Evolutionary conservation across 2,113 vertebrate species (phyloP).

Genomic region (Vulpes vulpes): DNA sequence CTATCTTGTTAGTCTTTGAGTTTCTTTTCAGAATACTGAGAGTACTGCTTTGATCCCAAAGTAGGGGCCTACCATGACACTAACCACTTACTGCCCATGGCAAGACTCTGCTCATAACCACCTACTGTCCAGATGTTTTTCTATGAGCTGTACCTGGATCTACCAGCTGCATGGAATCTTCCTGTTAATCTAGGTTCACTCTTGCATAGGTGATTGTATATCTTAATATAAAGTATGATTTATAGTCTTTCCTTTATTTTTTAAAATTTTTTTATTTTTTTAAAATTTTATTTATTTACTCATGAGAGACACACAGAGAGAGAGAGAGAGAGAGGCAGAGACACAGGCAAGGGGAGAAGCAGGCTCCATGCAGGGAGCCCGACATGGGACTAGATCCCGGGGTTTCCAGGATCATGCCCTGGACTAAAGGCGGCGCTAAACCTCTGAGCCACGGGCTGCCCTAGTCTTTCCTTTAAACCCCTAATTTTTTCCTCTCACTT

Average conservation of each 20-base stretch:
- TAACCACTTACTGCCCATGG: background rate
- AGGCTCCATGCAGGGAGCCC: no score
- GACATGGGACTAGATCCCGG: no score
- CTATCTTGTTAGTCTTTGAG: background rate
- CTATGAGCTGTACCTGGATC: accelerated
- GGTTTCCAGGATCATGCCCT: no score
- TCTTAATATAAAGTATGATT: background rate
- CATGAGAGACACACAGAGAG: no score
- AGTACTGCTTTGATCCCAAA: background rate
- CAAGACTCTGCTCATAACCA: background rate
- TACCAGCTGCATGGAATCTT: background rate
- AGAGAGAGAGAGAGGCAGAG: no score
- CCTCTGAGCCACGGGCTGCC: background rate
- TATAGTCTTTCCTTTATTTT: background rate
- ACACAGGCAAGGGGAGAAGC: no score
- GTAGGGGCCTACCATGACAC: background rate
- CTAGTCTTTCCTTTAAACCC: background rate
- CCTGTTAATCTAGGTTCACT: background rate
- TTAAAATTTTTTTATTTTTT: no score
- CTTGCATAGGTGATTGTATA: background rate
- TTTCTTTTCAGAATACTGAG: conserved; percentile 7
- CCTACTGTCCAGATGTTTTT: background rate
- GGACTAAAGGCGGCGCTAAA: no score
- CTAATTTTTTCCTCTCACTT: background rate
- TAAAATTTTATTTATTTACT: no score